Evolutionary conservation across 2,113 vertebrate genomes (phyloP), one percentile per base, ranked within the genome.

Genomic region (Strix uralensis): DNA sequence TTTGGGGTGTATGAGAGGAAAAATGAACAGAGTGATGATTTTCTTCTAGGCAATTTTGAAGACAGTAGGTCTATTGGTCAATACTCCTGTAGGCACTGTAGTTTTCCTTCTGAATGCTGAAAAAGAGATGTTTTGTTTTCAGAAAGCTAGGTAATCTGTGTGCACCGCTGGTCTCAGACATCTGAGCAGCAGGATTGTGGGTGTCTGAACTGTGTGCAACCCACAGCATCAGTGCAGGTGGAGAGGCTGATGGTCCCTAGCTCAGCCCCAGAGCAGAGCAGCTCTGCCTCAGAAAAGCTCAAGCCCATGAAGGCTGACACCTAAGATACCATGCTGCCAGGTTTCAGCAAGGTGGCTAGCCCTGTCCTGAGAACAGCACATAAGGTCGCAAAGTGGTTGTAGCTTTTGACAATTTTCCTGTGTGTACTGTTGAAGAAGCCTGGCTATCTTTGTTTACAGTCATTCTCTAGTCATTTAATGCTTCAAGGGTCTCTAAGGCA

Each of bases 351-450:
- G 32, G 44, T 51, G 46, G 30, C 32, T 20, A 77, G 32, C 22
- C 29, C 63, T 74, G 42, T 58, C 0, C 0, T 11, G 11, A 13
- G 47, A 3, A 16, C 1, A 2, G 29, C 47, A 16, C 0, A 0
- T 49, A 25, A 82, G 12, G 5, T 49, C 0, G 0, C 30, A 36
- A 54, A 67, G 16, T 7, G 12, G 11, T 79, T 54, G 62, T 58
- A 34, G n/a, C 30, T 67, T 92, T 51, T 21, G 74, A 27, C 15
- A 46, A 2, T 63, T 86, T 71, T 59, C 14, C 34, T 72, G 3
- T 20, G 15, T n/a, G 19, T 44, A 16, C 8, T 4, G 32, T 8
- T 55, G 38, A 75, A 82, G 40, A 77, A 46, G 6, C 6, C 18
- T 62, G 58, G 29, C 23, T 81, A 2, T 23, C 81, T 84, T 66